Evolutionary conservation across 2,113 vertebrate genomes (phyloP), one percentile per base, ranked within the genome.

Genomic region (Labeo catla): DNA sequence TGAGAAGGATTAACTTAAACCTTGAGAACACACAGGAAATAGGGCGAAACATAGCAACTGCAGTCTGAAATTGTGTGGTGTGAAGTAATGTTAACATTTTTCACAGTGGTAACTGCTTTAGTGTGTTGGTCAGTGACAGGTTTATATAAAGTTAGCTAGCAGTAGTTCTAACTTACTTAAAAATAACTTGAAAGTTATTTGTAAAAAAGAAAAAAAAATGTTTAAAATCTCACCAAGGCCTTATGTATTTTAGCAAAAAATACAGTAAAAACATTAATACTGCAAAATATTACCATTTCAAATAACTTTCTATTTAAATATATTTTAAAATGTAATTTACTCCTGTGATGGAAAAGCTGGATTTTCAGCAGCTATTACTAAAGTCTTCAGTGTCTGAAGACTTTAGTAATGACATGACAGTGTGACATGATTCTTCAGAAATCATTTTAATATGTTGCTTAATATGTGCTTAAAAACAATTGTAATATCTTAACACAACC

Each of bases 1-100:
- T 61, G 11, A 52, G 73, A 52, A 49, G 73, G 84, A 85, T 85
- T 85, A 78, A 78, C 11, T 61, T 65, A 65, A 77, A 45, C 83
- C 59, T 76, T 76, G 73, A 85, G 45, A 76, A 84, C 72, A 59
- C 16, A 23, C 4, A 36, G 12, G 61, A 78, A 78, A 50, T 68
- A 47, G 72, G 74, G 34, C 84, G 66, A 63, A 61, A 21, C 45
- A 12, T 2, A 21, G 43, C 39, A 8, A 65, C 7, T 36, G 21
- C 49, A 73, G 28, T 45, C 50, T 23, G 34, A 57, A 52, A 72
- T 2, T 36, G 16, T 3, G 7, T 12, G 13, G 21, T 19, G 82
- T 7, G 39, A 39, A 45, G 21, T 54, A 47, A 39, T 21, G 65
- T 57, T 36, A 43, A 83, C 4, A 54, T 4, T 39, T 52, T 3